phyloP scores from a whole-genome alignment of 2,113 vertebrate genomes.

The Panurus biarmicus region DNA sequence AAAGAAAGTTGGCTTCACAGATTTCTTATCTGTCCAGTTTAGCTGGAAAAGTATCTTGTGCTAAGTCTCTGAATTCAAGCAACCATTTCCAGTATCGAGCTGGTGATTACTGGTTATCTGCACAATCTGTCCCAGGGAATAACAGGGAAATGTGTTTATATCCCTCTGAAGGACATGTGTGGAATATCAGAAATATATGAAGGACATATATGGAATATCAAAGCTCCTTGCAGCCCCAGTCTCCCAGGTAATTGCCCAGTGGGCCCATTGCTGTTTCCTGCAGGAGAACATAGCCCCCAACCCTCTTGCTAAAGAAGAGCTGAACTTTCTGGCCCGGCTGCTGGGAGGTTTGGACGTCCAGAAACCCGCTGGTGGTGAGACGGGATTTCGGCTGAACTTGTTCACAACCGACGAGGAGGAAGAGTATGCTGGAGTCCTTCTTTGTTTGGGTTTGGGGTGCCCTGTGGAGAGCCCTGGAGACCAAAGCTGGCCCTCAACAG shows the following conservation, averaged over 20 bases:
- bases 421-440: conserved; percentile 73
- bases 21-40: background rate
- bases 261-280: background rate
- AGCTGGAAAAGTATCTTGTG: background rate
- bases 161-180: background rate
- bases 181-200: background rate
- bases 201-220: background rate
- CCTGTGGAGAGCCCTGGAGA: background rate
- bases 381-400: conserved; percentile 86
- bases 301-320: conserved; percentile 93
- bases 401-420: conserved; percentile 94
- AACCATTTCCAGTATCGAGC: background rate
- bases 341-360: conserved; percentile 87
- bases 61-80: background rate
- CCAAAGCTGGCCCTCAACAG: background rate
- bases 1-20: background rate
- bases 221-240: background rate
- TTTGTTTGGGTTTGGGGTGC: background rate
- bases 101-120: background rate
- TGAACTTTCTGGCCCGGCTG: conserved; percentile 89
- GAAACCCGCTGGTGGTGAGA: conserved; percentile 73
- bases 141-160: background rate
- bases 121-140: background rate
- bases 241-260: background rate
- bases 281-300: conserved; percentile 87